Conservation (phyloP, 1,140 invertebrate genomes). For the Cydia amplana region DNA sequence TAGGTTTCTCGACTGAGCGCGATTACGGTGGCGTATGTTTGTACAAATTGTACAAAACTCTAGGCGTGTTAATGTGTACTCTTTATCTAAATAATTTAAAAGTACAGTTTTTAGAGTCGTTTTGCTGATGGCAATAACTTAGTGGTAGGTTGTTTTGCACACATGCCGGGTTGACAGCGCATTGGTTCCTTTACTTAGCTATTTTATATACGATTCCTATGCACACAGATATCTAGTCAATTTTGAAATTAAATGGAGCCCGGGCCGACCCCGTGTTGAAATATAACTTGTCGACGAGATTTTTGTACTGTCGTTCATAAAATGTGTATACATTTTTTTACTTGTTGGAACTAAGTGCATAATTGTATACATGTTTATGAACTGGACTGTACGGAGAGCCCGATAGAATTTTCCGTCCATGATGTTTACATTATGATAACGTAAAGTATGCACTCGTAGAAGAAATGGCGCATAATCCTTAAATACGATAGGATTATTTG, state of each 20-base stretch:
- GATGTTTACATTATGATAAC: conserved; percentile 3
- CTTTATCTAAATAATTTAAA: conserved; percentile 64
- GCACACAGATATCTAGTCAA: conserved; percentile 79
- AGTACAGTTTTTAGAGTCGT: conserved; percentile 71
- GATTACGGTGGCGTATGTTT: conserved; percentile 64
- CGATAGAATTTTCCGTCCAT: conserved; percentile 9
- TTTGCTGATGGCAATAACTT: conserved; percentile 74
- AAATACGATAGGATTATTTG: background rate
- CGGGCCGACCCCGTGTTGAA: conserved; percentile 64
- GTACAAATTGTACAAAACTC: conserved; percentile 75
- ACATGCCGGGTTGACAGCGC: conserved; percentile 73
- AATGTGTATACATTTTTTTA: background rate
- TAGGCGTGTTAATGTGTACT: conserved; percentile 71
- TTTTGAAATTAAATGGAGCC: conserved; percentile 75
- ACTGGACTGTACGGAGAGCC: background rate
- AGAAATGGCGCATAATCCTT: background rate
- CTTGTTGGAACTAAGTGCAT: background rate
- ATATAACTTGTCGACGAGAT: conserved; percentile 40
- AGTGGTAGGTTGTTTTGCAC: conserved; percentile 64
- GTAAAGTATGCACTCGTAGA: conserved; percentile 3
- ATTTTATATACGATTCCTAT: conserved; percentile 78
- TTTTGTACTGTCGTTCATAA: conserved; percentile 19
- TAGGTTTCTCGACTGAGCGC: conserved; percentile 64
- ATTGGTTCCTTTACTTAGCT: conserved; percentile 78
- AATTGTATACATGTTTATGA: conserved; percentile 5